Percentiles rank a stretch among this genome's conserved stretches.
phyloP scores from a whole-genome alignment of 37 sponge, comb jelly and placozoan genomes.

The Hormiphora californensis region DNA sequence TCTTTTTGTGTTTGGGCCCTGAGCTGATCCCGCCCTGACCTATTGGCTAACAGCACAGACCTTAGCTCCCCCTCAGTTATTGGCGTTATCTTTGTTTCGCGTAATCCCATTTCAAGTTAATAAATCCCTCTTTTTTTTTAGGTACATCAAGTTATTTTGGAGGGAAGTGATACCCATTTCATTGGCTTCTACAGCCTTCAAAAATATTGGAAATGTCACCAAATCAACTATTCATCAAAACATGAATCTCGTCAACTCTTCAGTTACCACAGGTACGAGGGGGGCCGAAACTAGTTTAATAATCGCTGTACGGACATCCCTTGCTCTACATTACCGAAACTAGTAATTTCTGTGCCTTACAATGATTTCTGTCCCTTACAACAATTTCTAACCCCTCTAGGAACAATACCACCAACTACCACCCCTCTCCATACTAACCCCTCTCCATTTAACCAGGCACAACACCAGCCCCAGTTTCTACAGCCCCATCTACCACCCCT shows the following conservation, averaged over 20 bases:
- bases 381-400: too few species aligned
- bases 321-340: too few species aligned
- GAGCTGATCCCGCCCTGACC: background rate
- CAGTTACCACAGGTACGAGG: background rate
- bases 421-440: background rate
- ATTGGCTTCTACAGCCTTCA: background rate
- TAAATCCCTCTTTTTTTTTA: background rate
- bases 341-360: too few species aligned
- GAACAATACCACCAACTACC: too few species aligned
- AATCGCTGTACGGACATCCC: too few species aligned
- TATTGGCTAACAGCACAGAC: background rate
- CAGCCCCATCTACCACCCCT: background rate
- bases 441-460: background rate
- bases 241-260: conserved; percentile 22
- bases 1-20: background rate
- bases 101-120: background rate
- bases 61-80: background rate
- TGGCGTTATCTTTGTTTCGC: background rate
- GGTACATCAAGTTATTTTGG: conserved; percentile 49
- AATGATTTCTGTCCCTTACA: too few species aligned
- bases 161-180: conserved; percentile 22
- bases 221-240: background rate
- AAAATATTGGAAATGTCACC: conserved; percentile 18
- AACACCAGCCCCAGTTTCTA: background rate
- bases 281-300: too few species aligned